Evolutionary conservation across 2,888 invertebrate genomes (phyloP).

Genomic region (Autographa pulchrina): DNA sequence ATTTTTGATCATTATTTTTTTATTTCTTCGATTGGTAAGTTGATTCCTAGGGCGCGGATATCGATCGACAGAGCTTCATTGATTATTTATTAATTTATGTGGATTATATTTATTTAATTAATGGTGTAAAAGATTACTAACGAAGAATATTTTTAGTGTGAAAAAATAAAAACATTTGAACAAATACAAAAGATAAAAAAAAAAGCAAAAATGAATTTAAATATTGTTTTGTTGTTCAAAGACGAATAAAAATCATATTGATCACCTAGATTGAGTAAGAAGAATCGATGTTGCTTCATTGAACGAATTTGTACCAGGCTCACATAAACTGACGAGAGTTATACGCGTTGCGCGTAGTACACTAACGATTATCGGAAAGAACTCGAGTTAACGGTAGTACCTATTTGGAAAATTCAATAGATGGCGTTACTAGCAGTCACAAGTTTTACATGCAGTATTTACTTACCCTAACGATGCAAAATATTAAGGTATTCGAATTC

Average conservation of each 20-base stretch:
- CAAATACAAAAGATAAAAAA: not conserved
- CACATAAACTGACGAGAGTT: slow-evolving; percentile 52
- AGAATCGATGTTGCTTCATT: slow-evolving; percentile 76
- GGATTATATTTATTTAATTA: not conserved
- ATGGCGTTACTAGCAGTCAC: slow-evolving; percentile 38
- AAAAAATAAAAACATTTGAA: not conserved
- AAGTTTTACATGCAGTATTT: not conserved
- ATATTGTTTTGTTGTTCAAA: not conserved
- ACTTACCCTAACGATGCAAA: not conserved
- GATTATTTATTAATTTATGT: too few relatives aligned
- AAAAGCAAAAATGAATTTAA: not conserved
- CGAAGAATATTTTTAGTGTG: not conserved
- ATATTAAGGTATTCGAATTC: too few relatives aligned
- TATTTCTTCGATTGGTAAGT: slow-evolving; percentile 29
- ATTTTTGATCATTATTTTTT: slow-evolving; percentile 76
- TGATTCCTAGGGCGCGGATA: slow-evolving; percentile 10
- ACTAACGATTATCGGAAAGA: not conserved
- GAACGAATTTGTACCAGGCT: slow-evolving; percentile 74
- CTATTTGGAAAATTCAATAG: slow-evolving; percentile 31
- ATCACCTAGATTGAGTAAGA: slow-evolving; percentile 46
- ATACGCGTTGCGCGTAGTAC: not conserved
- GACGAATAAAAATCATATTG: not conserved
- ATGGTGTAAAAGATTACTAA: not conserved
- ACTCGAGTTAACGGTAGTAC: slow-evolving; percentile 22
- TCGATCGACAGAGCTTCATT: too few relatives aligned